phyloP scores from a whole-genome alignment of 2,797 vertebrate genomes.

The Mastacembelus armatus region DNA sequence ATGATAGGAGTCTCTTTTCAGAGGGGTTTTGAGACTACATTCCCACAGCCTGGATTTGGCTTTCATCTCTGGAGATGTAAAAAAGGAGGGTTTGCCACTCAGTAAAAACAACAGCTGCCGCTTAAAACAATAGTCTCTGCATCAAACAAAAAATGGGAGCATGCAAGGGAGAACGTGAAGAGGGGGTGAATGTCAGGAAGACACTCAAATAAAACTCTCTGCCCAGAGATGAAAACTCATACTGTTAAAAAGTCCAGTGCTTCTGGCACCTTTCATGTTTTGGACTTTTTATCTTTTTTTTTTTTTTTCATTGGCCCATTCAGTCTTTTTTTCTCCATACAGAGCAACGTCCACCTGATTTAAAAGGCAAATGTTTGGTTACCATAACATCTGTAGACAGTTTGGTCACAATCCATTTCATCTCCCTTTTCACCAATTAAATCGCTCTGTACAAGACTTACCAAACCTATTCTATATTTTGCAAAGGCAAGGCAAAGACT shows the following conservation, averaged over 20 bases:
- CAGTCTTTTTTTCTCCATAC: constrained; percentile 22
- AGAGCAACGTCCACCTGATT: constrained; percentile 30
- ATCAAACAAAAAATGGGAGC: constrained; percentile 72
- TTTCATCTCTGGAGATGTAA: constrained; percentile 82
- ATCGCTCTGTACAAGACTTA: background rate
- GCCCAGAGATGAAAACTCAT: constrained; percentile 61
- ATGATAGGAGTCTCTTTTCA: constrained; percentile 76
- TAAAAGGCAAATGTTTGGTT: constrained; percentile 20
- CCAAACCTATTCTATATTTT: constrained; percentile 39
- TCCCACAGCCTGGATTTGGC: constrained; percentile 73
- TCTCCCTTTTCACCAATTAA: background rate
- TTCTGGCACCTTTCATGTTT: constrained; percentile 59
- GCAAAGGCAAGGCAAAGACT: constrained; percentile 30
- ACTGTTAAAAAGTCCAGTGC: constrained; percentile 58
- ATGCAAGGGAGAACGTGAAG: constrained; percentile 18
- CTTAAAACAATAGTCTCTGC: constrained; percentile 82
- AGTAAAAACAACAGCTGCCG: constrained; percentile 85
- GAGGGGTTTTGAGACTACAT: constrained; percentile 72
- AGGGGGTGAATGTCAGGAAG: constrained; percentile 44
- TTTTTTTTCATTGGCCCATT: constrained; percentile 31
- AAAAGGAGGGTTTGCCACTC: constrained; percentile 70
- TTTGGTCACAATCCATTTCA: constrained; percentile 4
- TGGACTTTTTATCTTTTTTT: constrained; percentile 9
- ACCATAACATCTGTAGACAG: constrained; percentile 12
- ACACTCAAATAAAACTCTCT: constrained; percentile 65